Percentiles rank a stretch among this genome's conserved stretches.
These are phyloP conservation scores for Pachycephala philippinensis DNA, from an alignment of 2,113 vertebrate species.

Conservation along the genomic window DNA sequence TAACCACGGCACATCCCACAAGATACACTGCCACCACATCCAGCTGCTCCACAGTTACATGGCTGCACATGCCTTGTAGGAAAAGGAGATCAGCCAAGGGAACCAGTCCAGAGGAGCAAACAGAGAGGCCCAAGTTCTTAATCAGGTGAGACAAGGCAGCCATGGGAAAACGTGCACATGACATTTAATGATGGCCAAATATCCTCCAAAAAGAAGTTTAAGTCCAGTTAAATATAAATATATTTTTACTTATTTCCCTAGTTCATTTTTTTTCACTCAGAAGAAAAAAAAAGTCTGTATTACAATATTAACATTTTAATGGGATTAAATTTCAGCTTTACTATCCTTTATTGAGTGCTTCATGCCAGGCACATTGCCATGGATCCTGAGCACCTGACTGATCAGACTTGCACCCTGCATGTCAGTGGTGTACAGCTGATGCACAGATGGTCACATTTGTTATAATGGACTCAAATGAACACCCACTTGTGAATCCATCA, in stretches of 20 bases:
- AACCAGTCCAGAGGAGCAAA: neutral
- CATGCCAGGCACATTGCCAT: neutral
- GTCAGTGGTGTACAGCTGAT: neutral
- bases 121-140: neutral
- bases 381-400: neutral
- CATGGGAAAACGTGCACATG: neutral
- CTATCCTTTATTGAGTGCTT: neutral
- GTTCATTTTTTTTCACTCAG: neutral
- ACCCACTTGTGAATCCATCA: neutral
- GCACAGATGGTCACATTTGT: neutral
- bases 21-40: neutral
- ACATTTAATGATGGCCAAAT: neutral
- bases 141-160: neutral
- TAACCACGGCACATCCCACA: fast-evolving
- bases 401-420: neutral
- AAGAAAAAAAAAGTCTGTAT: neutral
- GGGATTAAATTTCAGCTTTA: neutral
- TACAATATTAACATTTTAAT: neutral
- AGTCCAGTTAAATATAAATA: neutral
- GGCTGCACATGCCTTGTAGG: neutral
- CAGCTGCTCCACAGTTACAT: neutral
- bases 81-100: neutral
- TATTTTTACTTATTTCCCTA: neutral
- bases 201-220: neutral
- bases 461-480: neutral